phyloP scores from a whole-genome alignment of 2,797 vertebrate species.

The Platyrinchus mystaceus region DNA sequence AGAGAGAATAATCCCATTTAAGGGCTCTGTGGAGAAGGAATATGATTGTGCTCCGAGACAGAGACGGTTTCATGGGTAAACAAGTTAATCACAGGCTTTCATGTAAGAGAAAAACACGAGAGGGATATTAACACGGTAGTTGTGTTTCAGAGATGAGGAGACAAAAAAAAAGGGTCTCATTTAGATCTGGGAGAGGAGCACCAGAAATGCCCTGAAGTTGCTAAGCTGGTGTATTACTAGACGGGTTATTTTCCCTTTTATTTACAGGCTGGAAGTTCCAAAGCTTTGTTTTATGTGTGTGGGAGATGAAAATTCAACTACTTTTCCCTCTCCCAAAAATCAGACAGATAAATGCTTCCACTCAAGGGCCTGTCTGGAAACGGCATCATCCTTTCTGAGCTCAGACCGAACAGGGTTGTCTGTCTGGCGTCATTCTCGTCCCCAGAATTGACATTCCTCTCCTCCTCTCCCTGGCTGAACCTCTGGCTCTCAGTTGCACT shows the following conservation, averaged over 20 bases:
- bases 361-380: constrained; percentile 21
- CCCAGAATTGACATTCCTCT: background rate
- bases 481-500: background rate
- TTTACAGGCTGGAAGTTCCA: background rate
- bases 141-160: background rate
- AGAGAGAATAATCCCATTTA: constrained; percentile 10
- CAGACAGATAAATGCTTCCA: constrained; percentile 26
- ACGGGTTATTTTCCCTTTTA: background rate
- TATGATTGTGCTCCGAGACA: background rate
- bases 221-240: background rate
- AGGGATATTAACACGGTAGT: background rate
- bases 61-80: constrained; percentile 14
- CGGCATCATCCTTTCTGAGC: background rate
- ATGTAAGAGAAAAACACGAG: background rate
- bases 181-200: background rate
- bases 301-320: background rate
- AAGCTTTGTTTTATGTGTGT: background rate
- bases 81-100: constrained; percentile 44
- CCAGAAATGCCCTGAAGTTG: background rate
- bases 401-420: background rate
- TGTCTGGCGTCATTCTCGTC: background rate
- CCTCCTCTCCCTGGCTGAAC: background rate
- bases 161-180: background rate
- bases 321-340: background rate
- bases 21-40: background rate